phyloP scores from a whole-genome alignment of 2,888 invertebrate genomes.

The Octonoba sinensis region DNA sequence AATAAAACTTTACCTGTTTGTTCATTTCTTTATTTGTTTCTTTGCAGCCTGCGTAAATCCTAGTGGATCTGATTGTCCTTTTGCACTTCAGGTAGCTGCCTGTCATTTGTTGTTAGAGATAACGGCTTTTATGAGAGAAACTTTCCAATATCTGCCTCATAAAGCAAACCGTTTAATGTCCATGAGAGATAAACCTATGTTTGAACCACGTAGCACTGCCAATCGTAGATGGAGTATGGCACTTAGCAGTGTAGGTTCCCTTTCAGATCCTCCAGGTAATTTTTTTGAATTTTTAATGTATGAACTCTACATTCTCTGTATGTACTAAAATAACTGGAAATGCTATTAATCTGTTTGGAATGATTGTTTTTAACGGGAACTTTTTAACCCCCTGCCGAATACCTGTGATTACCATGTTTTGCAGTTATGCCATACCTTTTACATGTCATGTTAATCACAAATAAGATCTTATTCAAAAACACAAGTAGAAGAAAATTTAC shows the following conservation, averaged over 20 bases:
- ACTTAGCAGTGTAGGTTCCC: conserved; percentile 93
- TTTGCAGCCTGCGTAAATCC: conserved; percentile 78
- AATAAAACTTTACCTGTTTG: no score
- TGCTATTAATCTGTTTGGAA: no score
- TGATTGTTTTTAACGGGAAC: no score
- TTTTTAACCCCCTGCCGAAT: no score
- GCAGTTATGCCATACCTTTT: no score
- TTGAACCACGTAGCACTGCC: conserved; percentile 74
- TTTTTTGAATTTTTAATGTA: conserved; percentile 68
- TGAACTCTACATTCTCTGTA: no score
- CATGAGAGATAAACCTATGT: conserved; percentile 69
- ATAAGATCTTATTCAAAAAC: no score
- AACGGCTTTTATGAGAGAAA: conserved; percentile 95
- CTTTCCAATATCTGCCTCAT: conserved; percentile 81
- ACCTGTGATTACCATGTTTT: no score
- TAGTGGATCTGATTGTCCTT: conserved; percentile 79
- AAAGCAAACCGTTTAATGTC: conserved; percentile 68
- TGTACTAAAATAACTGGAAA: no score
- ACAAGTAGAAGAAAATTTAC: no score
- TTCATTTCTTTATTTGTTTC: conserved; percentile 25
- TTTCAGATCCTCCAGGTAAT: conserved; percentile 77
- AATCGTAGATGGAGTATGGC: conserved; percentile 95
- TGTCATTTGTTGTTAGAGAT: conserved; percentile 96
- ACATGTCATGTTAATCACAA: no score
- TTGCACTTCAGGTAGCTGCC: conserved; percentile 85